Evolutionary conservation across 2,113 vertebrate species (phyloP).

Genomic region (Oreocharis arfaki): DNA sequence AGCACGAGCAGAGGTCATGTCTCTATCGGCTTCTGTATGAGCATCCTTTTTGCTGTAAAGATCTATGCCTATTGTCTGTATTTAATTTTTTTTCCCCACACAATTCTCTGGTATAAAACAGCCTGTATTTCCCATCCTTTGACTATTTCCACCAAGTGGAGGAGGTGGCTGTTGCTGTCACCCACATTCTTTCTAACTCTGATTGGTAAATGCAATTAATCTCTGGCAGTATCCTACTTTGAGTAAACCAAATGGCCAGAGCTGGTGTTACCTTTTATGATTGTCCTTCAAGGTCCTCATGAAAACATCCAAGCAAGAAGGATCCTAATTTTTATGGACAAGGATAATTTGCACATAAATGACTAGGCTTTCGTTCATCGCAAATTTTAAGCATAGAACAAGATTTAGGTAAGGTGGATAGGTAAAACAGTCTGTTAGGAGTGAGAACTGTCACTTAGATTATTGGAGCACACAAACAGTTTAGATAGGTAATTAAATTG

Average conservation of each 20-base stretch:
- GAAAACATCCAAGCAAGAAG: neutral
- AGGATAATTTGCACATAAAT: neutral
- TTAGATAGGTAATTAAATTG: conserved; percentile 12
- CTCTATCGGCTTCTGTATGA: neutral
- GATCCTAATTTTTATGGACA: neutral
- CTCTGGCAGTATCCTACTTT: neutral
- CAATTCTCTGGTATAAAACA: neutral
- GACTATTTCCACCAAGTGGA: neutral
- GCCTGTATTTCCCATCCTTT: neutral
- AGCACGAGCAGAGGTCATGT: neutral
- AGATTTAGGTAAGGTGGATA: neutral
- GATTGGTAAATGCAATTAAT: neutral
- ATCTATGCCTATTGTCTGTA: neutral
- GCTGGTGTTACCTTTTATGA: neutral
- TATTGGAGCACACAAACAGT: conserved; percentile 1
- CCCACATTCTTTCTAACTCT: neutral
- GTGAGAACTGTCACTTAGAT: neutral
- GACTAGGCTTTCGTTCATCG: neutral
- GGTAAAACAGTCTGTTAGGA: neutral
- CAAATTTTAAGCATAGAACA: neutral
- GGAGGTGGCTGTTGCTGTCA: neutral
- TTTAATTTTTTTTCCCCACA: neutral
- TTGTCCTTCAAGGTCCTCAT: neutral
- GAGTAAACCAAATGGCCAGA: neutral
- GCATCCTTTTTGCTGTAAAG: neutral